Evolutionary conservation across 2,113 vertebrate species (phyloP).

Genomic region (Corythaeola cristata): DNA sequence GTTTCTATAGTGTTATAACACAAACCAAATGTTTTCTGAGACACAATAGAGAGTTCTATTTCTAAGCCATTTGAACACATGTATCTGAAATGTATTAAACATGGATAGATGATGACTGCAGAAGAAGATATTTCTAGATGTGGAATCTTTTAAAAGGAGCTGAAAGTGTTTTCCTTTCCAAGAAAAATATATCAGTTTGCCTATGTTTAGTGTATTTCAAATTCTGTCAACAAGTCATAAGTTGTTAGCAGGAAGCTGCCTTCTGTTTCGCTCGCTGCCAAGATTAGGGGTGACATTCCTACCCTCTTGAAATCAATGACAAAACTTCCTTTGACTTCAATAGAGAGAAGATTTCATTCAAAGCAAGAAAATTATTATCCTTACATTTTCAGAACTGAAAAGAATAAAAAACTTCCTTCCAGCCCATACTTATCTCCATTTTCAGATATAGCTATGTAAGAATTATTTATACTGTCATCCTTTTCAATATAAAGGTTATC

Average conservation of each 20-base stretch:
- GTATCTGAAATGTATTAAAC: background rate
- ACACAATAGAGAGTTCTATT: background rate
- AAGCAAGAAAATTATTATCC: background rate
- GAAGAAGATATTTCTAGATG: background rate
- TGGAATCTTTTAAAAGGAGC: conserved; percentile 5
- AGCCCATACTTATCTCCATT: background rate
- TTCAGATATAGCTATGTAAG: background rate
- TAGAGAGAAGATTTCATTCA: background rate
- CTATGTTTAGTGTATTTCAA: background rate
- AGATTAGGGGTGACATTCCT: conserved; percentile 10
- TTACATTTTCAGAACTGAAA: background rate
- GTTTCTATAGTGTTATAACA: background rate
- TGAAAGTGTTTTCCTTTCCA: background rate
- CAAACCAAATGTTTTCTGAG: conserved; percentile 23
- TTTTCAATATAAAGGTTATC: background rate
- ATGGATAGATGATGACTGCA: background rate
- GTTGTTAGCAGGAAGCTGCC: conserved; percentile 18
- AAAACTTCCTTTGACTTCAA: conserved; percentile 6
- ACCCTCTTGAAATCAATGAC: background rate
- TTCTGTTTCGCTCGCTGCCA: background rate
- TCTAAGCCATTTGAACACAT: background rate
- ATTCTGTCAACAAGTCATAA: conserved; percentile 33
- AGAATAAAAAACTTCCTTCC: background rate
- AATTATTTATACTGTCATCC: background rate
- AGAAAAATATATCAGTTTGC: conserved; percentile 22